Conservation (phyloP, 2,113 vertebrate species). For the Paramormyrops kingsleyae region DNA sequence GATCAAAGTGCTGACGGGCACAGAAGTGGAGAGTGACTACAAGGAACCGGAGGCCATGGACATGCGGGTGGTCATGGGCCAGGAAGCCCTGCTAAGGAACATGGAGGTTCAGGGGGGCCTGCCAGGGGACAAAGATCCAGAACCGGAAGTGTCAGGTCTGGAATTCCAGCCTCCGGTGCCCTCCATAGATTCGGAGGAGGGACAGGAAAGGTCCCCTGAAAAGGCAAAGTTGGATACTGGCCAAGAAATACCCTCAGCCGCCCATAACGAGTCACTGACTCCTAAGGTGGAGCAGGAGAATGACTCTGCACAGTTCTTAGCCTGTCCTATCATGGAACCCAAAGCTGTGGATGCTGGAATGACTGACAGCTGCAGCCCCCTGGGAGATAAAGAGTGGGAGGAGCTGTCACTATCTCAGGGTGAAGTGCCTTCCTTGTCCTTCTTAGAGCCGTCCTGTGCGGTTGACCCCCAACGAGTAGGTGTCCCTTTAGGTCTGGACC, state of each 20-base stretch:
- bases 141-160: conserved; percentile 36
- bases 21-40: conserved; percentile 66
- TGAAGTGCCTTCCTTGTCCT: conserved; percentile 78
- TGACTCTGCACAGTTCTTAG: conserved; percentile 28
- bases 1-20: conserved; percentile 70
- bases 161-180: conserved; percentile 21
- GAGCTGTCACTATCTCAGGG: conserved; percentile 60
- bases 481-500: conserved; percentile 57
- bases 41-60: conserved; percentile 64
- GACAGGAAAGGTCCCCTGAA: conserved; percentile 37
- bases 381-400: conserved; percentile 38
- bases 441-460: conserved; percentile 59
- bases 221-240: conserved; percentile 43
- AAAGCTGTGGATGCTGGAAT: conserved; percentile 37
- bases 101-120: conserved; percentile 48
- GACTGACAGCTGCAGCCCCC: conserved; percentile 34
- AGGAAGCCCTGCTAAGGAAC: conserved; percentile 68
- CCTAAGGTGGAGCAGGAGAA: conserved; percentile 35
- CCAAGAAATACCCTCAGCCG: conserved; percentile 34
- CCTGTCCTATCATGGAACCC: conserved; percentile 34
- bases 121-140: conserved; percentile 11
- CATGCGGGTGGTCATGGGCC: conserved; percentile 81
- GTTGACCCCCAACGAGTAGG: conserved; percentile 62
- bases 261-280: conserved; percentile 12
- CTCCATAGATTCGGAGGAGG: conserved; percentile 25